Evolutionary conservation across 2,113 vertebrate species (phyloP), one percentile per base, ranked within the genome.

Genomic region (Neogale vison): DNA sequence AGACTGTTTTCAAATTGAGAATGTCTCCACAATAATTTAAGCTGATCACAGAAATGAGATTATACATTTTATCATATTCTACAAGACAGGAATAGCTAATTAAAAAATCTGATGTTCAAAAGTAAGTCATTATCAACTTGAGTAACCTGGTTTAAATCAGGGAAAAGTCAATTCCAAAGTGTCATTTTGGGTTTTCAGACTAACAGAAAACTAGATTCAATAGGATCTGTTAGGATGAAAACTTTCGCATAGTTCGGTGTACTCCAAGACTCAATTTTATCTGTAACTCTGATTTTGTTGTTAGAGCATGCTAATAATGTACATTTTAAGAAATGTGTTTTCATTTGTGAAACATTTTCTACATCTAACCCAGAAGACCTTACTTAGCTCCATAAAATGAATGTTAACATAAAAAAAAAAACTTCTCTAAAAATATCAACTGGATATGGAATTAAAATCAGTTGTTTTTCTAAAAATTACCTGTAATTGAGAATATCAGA

Each of bases 401-500:
- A 96, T 26, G 31, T 52, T 88, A 92, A 86, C 29, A 80, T n/a
- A 67, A 10, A 88, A 77, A 61, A 20, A 59, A 59, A 88, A 81
- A 81, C 12, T 4, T 39, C 47, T 90, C 55, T 90, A 89, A 80
- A 96, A 89, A 55, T 26, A 77, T 17, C 20, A 45, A 50, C 24
- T 50, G 57, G 45, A 18, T 1, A 88, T 7, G 59, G 17, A 88
- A 34, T 97, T 0, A 90, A 90, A 97, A 45, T 26, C 31, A 90
- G 67, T 14, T 24, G 2, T 77, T 88, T 15, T 90, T 72, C 36
- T 93, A 52, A 50, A 92, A 42, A 18, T 99, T 99, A 99, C 99
- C 99, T 99, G 99, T 99, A 99, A 97, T 99, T 99, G 85, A 99
- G 99, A 76, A 99, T 96, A 0, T 98, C 98, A 61, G 99, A 99